Evolutionary conservation across 2,113 vertebrate species (phyloP).

Genomic region (Eidolon helvum): DNA sequence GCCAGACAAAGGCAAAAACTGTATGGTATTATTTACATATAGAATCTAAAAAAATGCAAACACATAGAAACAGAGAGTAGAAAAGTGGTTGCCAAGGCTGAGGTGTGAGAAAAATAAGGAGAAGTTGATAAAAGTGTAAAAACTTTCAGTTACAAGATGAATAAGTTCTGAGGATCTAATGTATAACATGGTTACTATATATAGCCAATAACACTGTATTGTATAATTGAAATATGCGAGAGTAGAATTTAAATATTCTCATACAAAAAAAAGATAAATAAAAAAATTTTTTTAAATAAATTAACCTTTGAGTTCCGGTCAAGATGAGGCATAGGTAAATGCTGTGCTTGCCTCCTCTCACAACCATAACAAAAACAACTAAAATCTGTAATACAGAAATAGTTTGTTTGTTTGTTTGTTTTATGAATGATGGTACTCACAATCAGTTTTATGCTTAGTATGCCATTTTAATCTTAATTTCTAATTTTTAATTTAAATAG

Average conservation of each 20-base stretch:
- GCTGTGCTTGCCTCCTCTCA: no score
- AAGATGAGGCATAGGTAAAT: no score
- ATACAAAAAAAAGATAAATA: not conserved
- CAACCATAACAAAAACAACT: no score
- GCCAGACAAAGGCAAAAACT: not conserved
- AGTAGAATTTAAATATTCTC: not conserved
- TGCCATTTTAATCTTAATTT: constrained; percentile 78
- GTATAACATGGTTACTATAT: not conserved
- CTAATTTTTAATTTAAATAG: constrained; percentile 69
- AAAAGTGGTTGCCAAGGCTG: not conserved
- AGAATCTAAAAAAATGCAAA: not conserved
- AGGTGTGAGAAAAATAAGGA: not conserved
- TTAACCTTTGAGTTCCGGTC: not conserved
- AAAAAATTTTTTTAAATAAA: not conserved
- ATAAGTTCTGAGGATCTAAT: not conserved
- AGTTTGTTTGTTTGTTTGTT: constrained; percentile 35
- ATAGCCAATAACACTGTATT: not conserved
- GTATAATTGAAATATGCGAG: not conserved
- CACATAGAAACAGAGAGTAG: not conserved
- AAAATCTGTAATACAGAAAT: constrained; percentile 50
- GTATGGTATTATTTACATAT: not conserved
- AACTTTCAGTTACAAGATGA: not conserved
- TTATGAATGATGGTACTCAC: constrained; percentile 78
- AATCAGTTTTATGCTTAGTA: constrained; percentile 78
- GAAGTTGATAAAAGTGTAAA: not conserved